Conservation (phyloP, 1,140 invertebrate genomes). For the Pachypeltis micranthus region DNA sequence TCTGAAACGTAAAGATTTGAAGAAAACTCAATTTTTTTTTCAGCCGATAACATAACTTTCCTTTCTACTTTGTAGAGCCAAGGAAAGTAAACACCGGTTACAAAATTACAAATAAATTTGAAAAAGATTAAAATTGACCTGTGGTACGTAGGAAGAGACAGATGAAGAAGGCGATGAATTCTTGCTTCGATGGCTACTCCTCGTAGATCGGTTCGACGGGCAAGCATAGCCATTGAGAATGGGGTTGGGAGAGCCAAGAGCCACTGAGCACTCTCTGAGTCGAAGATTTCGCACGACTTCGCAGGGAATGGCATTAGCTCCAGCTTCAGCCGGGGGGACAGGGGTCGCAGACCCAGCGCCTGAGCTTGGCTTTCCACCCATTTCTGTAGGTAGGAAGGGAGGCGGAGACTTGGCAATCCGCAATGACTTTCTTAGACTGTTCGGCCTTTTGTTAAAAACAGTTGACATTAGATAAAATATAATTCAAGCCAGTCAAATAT, state of each 20-base stretch:
- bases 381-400: neutral
- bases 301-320: neutral
- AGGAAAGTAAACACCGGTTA: too few species aligned
- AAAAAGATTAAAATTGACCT: too few species aligned
- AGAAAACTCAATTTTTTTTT: too few species aligned
- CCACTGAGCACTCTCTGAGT: neutral
- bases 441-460: neutral
- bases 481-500: neutral
- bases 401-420: conserved; percentile 18
- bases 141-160: too few species aligned
- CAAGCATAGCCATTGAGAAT: neutral
- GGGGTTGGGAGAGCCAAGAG: neutral
- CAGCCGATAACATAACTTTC: too few species aligned
- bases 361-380: neutral
- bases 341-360: neutral
- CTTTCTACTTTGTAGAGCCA: too few species aligned
- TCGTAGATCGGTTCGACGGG: neutral
- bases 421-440: conserved; percentile 14
- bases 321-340: too few species aligned
- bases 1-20: too few species aligned
- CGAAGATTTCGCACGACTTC: neutral
- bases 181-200: neutral
- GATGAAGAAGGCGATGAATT: too few species aligned
- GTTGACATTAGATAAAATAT: neutral
- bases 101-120: too few species aligned